A percentile compares a stretch with the other conserved stretches of the same genome.
Conservation (phyloP, 2,888 invertebrate species). For the Pyrocoelia pectoralis region DNA sequence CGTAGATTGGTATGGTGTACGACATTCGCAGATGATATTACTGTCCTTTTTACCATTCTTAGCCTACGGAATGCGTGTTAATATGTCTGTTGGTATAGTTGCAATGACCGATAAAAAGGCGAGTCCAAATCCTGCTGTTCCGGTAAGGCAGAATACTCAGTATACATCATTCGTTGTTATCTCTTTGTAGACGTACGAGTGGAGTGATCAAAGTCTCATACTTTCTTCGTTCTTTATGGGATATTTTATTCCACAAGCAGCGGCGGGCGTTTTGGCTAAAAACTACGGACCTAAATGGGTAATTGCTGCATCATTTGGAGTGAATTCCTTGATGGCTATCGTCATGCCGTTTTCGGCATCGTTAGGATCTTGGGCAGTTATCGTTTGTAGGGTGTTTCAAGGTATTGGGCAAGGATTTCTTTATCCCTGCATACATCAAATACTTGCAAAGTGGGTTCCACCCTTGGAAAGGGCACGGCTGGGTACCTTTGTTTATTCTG, state of each 20-base stretch:
- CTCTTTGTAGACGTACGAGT: conserved; percentile 58
- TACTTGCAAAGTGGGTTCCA: too few species aligned
- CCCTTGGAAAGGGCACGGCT: conserved; percentile 76
- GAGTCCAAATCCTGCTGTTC: conserved; percentile 56
- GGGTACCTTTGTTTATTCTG: conserved; percentile 72
- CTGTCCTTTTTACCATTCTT: conserved; percentile 68
- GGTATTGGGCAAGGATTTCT: too few species aligned
- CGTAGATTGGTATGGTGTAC: conserved; percentile 64
- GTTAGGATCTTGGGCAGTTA: too few species aligned
- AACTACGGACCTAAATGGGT: conserved; percentile 74
- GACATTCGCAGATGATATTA: conserved; percentile 70
- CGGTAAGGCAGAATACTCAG: conserved; percentile 51
- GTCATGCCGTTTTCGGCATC: too few species aligned
- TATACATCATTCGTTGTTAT: neutral
- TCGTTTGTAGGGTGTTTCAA: too few species aligned
- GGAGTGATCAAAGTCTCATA: conserved; percentile 62
- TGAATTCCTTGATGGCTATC: too few species aligned
- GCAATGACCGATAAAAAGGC: conserved; percentile 71
- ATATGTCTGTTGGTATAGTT: conserved; percentile 75
- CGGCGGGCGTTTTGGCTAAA: conserved; percentile 73
- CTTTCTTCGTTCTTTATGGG: conserved; percentile 83
- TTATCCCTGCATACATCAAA: too few species aligned
- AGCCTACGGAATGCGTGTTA: conserved; percentile 70
- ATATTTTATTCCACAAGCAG: conserved; percentile 74
- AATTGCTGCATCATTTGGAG: too few species aligned